Percentiles rank a stretch among this genome's conserved stretches.
Conservation (phyloP, 2,113 vertebrate genomes). For the Ictalurus punctatus region DNA sequence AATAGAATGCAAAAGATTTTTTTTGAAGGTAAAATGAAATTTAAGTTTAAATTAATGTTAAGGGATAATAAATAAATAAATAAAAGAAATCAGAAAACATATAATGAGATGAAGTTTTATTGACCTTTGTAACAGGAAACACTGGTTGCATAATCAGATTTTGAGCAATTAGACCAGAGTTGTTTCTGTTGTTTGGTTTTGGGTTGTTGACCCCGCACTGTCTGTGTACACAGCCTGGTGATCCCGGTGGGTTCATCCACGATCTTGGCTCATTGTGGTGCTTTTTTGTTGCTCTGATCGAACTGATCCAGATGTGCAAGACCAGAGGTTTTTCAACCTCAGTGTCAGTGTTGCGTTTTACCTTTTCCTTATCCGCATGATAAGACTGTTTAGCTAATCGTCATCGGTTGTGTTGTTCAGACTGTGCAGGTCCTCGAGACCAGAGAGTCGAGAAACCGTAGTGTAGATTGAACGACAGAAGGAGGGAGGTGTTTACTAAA, state of each 20-base stretch:
- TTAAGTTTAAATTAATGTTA: not conserved
- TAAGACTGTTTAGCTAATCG: not conserved
- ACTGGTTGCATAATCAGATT: not conserved
- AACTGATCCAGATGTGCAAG: not conserved
- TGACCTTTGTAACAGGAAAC: not conserved
- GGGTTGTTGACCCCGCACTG: not conserved
- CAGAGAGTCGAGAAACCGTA: not conserved
- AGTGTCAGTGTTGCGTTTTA: not conserved
- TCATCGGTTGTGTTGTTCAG: not conserved
- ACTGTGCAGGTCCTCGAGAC: not conserved
- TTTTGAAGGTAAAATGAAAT: not conserved
- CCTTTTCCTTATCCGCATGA: not conserved
- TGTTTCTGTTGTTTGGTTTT: not conserved
- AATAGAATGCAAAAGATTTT: not conserved
- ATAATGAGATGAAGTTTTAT: not conserved
- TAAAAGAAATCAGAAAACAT: not conserved
- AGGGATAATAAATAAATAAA: not conserved
- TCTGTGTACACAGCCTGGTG: not conserved
- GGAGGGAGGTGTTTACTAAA: conserved; percentile 2
- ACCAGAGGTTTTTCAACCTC: not conserved
- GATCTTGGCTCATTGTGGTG: not conserved
- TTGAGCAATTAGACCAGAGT: not conserved
- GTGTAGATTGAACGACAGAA: not conserved
- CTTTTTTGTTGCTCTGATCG: not conserved
- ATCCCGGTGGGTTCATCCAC: not conserved